Evolutionary conservation across 2,888 invertebrate genomes (phyloP), one percentile per base, ranked within the genome.

Genomic region (Meta bourneti): DNA sequence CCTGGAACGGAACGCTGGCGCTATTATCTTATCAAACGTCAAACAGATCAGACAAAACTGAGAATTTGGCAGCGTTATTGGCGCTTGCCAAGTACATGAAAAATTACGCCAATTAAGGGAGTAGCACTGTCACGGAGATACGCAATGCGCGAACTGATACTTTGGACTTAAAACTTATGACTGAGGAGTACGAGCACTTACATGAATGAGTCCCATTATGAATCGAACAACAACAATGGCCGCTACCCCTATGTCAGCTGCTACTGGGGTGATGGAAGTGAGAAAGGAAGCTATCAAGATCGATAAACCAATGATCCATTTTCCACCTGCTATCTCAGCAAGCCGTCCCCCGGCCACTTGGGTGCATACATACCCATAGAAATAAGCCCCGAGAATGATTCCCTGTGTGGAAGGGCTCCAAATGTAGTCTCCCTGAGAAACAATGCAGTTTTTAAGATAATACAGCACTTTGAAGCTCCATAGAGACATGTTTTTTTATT

Each of bases 381-480:
- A 92, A 49, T 92, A 92, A 0, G 89, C 92, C n/a, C 89, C 89
- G 7, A 92, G 61, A n/a, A 92, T 72, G 6, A 92, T 16, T 11
- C 92, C 92, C 77, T 92, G 92, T 6, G 52, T 82, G 1, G 92
- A 92, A 0, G 92, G 92, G 49, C 54, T 70, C 92, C 92, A 92
- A 0, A 85, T 6, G 69, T 89, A 92, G 11, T 92, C 92, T 0
- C 92, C 92, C 92, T 92, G 16, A 7, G 34, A n/a, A 34, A 61
- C 4, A 34, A 34, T 34, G 4, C 34, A 34, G 34, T 1, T 34
- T 34, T 34, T 34, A 34, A 34, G 4, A 4, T 34, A 34, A 34
- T 4, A 34, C 34, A 34, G 4, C 1, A 34, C 34, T 34, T 34
- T 34, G 4, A 34, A 34, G 34, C 34, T 34, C 34, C 34, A 34